Evolutionary conservation across 2,113 vertebrate species (phyloP), one percentile per base, ranked within the genome.

Genomic region (Hemiscyllium ocellatum): DNA sequence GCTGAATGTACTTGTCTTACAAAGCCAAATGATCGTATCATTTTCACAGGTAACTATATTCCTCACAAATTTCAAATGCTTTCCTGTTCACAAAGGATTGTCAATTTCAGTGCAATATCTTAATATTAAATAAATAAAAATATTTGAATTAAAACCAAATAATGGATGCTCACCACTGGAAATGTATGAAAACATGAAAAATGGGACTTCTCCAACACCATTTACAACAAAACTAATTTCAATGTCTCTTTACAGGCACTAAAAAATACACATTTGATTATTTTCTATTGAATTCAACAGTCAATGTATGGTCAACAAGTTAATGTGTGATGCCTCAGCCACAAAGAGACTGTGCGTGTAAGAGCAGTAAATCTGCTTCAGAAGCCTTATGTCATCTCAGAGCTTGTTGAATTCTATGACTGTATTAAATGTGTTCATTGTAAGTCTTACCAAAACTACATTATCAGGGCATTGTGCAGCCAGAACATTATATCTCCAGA

Each of bases 101-200:
- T 65, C 89, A 91, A 66, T 37, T n/a, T 66, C 56, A 91, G 33
- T 19, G 17, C 89, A 24, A 3, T 93, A 56, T n/a, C 61, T 65
- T 33, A 91, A 91, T 22, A 66, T n/a, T 66, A 66, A 91, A n/a
- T n/a, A 65, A 93, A 68, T 66, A n/a, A 93, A 68, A 93, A 66
- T 91, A 19, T 37, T 56, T 12, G 50, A 89, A 52, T 4, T 56
- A 89, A 89, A 56, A 89, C 50, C 56, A 91, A 61, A 91, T 91
- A 91, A 17, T 37, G 89, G 15, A 37, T 65, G 33, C 26, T 17
- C 52, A 56, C 8, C 10, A 17, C 12, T 89, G 85, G 3, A 89
- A 26, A 33, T 6, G 8, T 7, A 22, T 66, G n/a, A 33, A 65
- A 91, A 91, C 17, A 5, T 37, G 66, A 37, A 65, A 61, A 90